A percentile compares a stretch with the other conserved stretches of the same genome.
Evolutionary conservation across 2,797 vertebrate species (phyloP).

Genomic region (Microctenopoma lineatum): DNA sequence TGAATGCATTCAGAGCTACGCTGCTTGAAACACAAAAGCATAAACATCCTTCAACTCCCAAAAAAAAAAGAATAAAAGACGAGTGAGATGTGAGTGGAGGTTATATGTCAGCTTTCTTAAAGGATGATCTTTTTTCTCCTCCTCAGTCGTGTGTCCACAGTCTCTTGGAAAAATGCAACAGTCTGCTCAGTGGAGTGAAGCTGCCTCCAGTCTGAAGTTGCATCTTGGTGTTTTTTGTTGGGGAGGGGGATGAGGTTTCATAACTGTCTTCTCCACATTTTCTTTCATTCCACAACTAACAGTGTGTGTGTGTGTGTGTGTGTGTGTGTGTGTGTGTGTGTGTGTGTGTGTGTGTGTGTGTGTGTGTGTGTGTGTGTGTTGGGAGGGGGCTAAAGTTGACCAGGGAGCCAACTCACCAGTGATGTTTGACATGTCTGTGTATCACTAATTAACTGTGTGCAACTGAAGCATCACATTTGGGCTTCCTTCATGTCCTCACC

Average conservation of each 20-base stretch:
- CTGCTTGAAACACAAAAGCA: slow-evolving; percentile 45
- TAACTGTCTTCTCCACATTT: slow-evolving; percentile 26
- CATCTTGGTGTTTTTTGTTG: slow-evolving; percentile 28
- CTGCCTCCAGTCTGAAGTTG: slow-evolving; percentile 34
- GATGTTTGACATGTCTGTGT: slow-evolving; percentile 41
- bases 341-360: no score
- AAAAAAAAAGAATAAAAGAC: slow-evolving; percentile 42
- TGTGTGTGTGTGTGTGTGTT: slow-evolving; percentile 36
- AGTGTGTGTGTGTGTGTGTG: no score
- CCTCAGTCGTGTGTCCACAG: slow-evolving; percentile 15
- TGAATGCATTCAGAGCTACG: slow-evolving; percentile 31
- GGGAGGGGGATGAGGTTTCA: slow-evolving; percentile 56
- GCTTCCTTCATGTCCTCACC: slow-evolving; percentile 29
- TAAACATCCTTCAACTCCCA: slow-evolving; percentile 24
- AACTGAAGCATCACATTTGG: slow-evolving; percentile 55
- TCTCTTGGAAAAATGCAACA: slow-evolving; percentile 44
- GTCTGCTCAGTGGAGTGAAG: slow-evolving; percentile 36
- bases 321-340: no score
- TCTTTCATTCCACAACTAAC: slow-evolving; percentile 31
- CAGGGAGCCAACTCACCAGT: slow-evolving; percentile 31
- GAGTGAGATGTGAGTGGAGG: slow-evolving; percentile 35
- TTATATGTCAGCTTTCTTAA: slow-evolving; percentile 32
- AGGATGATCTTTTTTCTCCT: neutral
- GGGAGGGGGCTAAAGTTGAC: slow-evolving; percentile 29
- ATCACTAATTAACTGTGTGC: slow-evolving; percentile 43